Evolutionary conservation across 1,140 invertebrate species (phyloP), one percentile per base, ranked within the genome.

Genomic region (Ridgeia piscesae): DNA sequence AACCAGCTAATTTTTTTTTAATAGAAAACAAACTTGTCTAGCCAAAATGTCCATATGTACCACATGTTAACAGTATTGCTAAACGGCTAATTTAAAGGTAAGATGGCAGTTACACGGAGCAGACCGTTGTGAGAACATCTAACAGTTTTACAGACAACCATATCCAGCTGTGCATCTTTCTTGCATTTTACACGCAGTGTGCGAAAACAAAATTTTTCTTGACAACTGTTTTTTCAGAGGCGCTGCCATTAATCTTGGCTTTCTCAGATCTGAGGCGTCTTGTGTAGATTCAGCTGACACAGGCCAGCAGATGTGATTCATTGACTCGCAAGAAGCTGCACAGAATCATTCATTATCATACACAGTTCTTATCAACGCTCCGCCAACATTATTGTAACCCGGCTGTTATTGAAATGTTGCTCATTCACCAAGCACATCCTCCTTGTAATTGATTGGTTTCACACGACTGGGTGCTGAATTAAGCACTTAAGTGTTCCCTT

Each of bases 121-220:
- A 77, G 58, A 17, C 58, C 21, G 48, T 21, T 8, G 48, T 77
- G 58, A 77, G 58, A 77, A 77, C 58, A 31, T 77, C 58, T 21
- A 21, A 77, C 58, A 77, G 58, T 8, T 77, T 77, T 31, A 21
- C 58, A 77, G 58, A 77, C 58, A 77, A 77, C 27, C 27, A 21
- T 77, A 21, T 77, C 58, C 58, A 77, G 58, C 58, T 77, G 58
- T 21, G 58, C 58, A 77, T 31, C 58, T 77, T 77, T 77, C 58
- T 77, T 77, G 58, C 58, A 77, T 77, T 77, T 77, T 77, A 77
- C 58, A 77, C 58, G 17, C 14, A 31, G 14, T 17, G 58, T 77
- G 58, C 58, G 58, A 77, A 77, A 77, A 77, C 58, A 77, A 77
- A 77, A 77, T 77, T 77, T 77, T 77, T 77, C 58, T 77, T 77